phyloP scores from a whole-genome alignment of 2,888 invertebrate genomes.

The Camptogramma bilineatum region DNA sequence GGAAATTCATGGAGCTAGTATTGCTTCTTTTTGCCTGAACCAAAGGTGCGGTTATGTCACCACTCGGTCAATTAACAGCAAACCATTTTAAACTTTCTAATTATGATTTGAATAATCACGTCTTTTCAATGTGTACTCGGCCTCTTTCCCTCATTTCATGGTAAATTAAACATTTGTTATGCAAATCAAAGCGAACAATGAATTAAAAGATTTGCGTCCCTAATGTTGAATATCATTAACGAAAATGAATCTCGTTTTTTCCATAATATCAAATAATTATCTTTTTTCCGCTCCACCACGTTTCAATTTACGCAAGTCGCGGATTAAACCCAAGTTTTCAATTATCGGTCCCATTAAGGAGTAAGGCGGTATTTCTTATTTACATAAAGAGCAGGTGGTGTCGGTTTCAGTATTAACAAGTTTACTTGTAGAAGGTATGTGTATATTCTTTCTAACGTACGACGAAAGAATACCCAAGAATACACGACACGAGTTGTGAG shows the following conservation, averaged over 20 bases:
- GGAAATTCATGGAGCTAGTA: too few species aligned
- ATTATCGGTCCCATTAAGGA: constrained; percentile 72
- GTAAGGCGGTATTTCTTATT: constrained; percentile 52
- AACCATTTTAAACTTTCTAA: neutral
- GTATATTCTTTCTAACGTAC: too few species aligned
- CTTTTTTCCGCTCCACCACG: constrained; percentile 60
- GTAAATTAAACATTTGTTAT: constrained; percentile 18
- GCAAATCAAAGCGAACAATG: constrained; percentile 12
- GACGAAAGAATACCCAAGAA: too few species aligned
- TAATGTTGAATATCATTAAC: constrained; percentile 45
- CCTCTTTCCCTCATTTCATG: constrained; percentile 25
- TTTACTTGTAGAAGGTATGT: too few species aligned
- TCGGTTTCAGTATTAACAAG: too few species aligned
- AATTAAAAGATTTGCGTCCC: constrained; percentile 32
- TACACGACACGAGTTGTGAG: too few species aligned
- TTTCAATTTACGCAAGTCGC: constrained; percentile 71
- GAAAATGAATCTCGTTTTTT: constrained; percentile 49
- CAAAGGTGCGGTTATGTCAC: too few species aligned
- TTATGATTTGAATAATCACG: neutral
- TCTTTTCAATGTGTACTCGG: neutral
- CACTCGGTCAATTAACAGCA: neutral
- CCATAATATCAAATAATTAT: constrained; percentile 58
- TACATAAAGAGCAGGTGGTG: constrained; percentile 7
- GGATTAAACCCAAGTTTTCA: constrained; percentile 76
- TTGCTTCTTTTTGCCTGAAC: too few species aligned